A percentile compares a stretch with the other conserved stretches of the same genome.
Evolutionary conservation across 2,113 vertebrate species (phyloP).

Genomic region (Amphiprion ocellaris): DNA sequence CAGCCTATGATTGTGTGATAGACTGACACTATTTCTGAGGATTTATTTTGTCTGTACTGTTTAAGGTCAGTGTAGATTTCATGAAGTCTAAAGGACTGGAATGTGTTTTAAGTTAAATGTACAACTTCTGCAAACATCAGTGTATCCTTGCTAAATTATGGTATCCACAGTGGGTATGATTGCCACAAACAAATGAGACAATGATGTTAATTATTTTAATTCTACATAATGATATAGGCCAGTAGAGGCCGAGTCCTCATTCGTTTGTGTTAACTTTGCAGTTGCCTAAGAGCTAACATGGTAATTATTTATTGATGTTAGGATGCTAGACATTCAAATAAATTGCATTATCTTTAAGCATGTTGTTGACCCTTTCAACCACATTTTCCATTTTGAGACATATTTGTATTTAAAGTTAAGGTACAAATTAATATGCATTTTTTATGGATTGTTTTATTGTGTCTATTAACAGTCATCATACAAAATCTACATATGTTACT

Average conservation of each 20-base stretch:
- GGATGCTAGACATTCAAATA: slow-evolving; percentile 3
- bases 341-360: not conserved
- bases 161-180: not conserved
- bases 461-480: no score
- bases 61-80: slow-evolving; percentile 14
- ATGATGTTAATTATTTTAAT: not conserved
- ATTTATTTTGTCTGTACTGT: not conserved
- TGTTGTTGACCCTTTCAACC: slow-evolving; percentile 16
- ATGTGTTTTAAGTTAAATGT: not conserved
- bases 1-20: not conserved
- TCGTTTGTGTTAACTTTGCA: slow-evolving; percentile 4
- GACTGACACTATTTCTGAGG: slow-evolving; percentile 9
- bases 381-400: slow-evolving; percentile 32
- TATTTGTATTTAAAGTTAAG: slow-evolving; percentile 63
- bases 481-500: no score
- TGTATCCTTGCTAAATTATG: not conserved
- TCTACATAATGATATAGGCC: not conserved
- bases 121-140: not conserved
- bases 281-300: not conserved
- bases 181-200: not conserved
- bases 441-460: not conserved
- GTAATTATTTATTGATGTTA: not conserved
- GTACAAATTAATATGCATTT: not conserved
- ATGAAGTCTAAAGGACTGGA: slow-evolving; percentile 1
- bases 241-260: not conserved